Base-by-base conservation (phyloP, 2,888 invertebrate species). In the Nemoura dubitans region DNA sequence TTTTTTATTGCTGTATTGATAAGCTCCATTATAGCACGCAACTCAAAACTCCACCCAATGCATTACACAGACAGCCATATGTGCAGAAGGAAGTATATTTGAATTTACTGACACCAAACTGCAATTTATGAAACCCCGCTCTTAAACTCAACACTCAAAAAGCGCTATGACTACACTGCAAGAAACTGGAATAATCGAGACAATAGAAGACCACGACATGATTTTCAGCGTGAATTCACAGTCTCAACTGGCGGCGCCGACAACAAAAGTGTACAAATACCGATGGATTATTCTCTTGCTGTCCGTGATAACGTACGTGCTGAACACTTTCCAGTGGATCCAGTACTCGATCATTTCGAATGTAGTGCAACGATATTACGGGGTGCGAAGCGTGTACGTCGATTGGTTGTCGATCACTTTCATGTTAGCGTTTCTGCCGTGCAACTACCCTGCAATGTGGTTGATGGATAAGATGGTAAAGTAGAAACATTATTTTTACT, bases 401-500 rank as follows among this genome's bases (percentile, higher is more conserved):
- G 97, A 99, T 91, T 98, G 98, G 98, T 97, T 99, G 29, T 98
- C 98, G 78, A 97, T 99, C 97, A 95, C 99, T 90, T 99, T 96
- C 92, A 99, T 99, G 99, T 94, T 98, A 89, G 94, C 96, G 1
- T 99, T 99, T 92, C 98, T 99, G 90, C 98, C 99, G 10, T 95
- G 99, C 89, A 98, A 99, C 90, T 98, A 99, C 91, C 99, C 99
- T 0, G 99, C 97, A 29, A 98, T 98, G 91, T 99, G 97, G 95
- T 94, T 99, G 87, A 93, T 99, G 89, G 98, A 99, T 91, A 97
- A 96, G 93, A 95, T 96, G 93, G 99, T 97, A 92, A 36, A 36
- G 87, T 91, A 36, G 36, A 36, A 36, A 36, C 5, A 6, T 3
- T 36, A 6, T 36, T 36, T 36, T 36, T 36, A 36, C 10, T 6